Base-by-base conservation (phyloP, 53 echinoderm and acorn worm species). In the Holothuria scabra region DNA sequence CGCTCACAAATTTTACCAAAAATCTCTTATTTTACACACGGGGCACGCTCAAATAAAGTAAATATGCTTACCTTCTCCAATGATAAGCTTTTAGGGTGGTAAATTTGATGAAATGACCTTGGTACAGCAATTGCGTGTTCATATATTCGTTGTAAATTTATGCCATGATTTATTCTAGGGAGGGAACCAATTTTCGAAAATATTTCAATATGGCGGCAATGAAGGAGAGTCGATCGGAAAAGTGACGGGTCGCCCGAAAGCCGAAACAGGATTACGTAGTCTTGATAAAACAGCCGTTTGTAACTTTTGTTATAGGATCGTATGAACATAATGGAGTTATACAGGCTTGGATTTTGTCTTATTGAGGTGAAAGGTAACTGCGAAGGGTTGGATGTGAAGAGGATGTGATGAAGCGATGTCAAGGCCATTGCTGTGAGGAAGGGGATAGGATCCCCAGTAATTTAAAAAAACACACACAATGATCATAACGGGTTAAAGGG, bases 151-250 rank as follows among this genome's bases (percentile, higher is more conserved):
- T 22, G 44, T 44, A 46, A 72, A 72, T 72, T 34, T 72, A 72
- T 72, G 72, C 72, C 72, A 72, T 72, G 11, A 28, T 38, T 72
- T 38, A 34, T 46, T 30, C 12, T 72, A 72, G 72, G 72, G 72
- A 72, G 72, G 72, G 72, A 46, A 72, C 72, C 72, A 48, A 72
- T 85, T 84, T 52, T 72, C 72, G 72, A 72, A 69, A 72, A 72
- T 72, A 72, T 46, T 72, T 90, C 93, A 93, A 89, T 87, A 93
- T 93, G 93, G 93, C 93, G 90, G 93, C 93, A 89, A 93, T 93
- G 81, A n/a, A n/a, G n/a, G 86, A 92, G 52, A 41, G 48, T 72
- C 48, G 46, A 48, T 72, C 72, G 46, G 72, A 44, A 48, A 67
- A 78, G 84, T 81, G 82, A 89, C 93, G 93, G 93, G 90, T 93